These are phyloP conservation scores for Hirudinaria manillensis DNA, from an alignment of 2,888 invertebrate genomes.

Conservation along the genomic window DNA sequence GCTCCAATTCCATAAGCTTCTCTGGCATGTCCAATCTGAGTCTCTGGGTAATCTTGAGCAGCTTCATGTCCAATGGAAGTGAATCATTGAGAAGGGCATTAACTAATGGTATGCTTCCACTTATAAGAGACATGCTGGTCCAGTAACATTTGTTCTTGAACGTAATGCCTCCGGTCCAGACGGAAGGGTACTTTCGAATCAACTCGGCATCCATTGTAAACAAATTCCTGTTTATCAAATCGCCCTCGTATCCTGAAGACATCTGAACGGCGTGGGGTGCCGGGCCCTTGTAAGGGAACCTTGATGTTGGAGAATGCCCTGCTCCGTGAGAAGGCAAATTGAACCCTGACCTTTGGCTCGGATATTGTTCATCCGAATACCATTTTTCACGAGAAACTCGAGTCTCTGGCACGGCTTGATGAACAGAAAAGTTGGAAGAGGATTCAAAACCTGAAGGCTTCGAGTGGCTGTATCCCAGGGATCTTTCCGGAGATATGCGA, in stretches of 20 bases:
- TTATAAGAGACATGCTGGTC: constrained; percentile 85
- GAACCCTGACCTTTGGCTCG: no score
- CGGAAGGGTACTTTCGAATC: constrained; percentile 57
- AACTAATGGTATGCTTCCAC: constrained; percentile 88
- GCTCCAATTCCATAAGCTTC: constrained; percentile 89
- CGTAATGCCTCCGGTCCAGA: constrained; percentile 90
- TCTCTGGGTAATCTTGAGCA: constrained; percentile 87
- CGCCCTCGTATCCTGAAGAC: neutral
- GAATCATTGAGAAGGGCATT: constrained; percentile 80
- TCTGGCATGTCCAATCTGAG: constrained; percentile 76
- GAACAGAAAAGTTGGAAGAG: no score
- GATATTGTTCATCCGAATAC: constrained; percentile 1
- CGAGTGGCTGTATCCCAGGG: neutral
- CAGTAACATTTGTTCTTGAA: constrained; percentile 92
- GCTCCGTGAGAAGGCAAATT: no score
- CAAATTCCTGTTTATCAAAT: neutral
- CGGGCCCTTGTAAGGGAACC: neutral
- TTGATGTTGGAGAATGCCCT: no score
- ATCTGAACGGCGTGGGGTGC: constrained; percentile 6
- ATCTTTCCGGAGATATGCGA: neutral
- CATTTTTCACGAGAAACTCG: neutral
- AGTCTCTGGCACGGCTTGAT: neutral
- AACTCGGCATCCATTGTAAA: neutral
- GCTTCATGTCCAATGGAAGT: constrained; percentile 70
- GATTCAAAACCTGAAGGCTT: neutral